Percentiles rank a stretch among this genome's conserved stretches.
Conservation (phyloP, 2,888 invertebrate species). For the Dione juno region DNA sequence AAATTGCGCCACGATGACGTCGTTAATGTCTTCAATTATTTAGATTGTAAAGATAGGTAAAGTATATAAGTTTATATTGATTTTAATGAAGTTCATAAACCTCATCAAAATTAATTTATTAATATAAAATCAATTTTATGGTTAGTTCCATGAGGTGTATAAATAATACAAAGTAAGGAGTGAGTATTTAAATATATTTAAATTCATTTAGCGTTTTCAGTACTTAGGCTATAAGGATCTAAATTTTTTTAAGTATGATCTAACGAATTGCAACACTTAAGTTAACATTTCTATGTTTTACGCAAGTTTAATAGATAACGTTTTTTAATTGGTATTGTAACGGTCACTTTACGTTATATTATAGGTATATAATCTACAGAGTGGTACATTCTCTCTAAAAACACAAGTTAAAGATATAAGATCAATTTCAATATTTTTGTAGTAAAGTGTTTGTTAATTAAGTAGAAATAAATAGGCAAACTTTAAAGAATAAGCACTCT, state of each 20-base stretch:
- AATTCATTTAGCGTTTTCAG: conserved; percentile 58
- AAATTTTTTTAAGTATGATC: conserved; percentile 54
- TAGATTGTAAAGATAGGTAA: no score
- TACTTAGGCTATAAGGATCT: conserved; percentile 56
- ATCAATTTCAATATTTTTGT: neutral
- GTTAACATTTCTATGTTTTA: conserved; percentile 48
- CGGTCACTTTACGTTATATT: conserved; percentile 34
- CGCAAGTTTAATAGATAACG: conserved; percentile 28
- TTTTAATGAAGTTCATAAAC: no score
- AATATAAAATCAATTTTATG: no score
- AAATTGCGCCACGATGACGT: no score
- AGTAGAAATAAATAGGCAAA: neutral
- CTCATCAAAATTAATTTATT: no score
- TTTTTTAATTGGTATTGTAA: conserved; percentile 37
- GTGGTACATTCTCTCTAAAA: conserved; percentile 63
- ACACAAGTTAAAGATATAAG: conserved; percentile 3
- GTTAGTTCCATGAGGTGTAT: neutral
- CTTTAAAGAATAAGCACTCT: neutral
- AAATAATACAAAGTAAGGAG: conserved; percentile 35
- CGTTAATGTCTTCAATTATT: no score
- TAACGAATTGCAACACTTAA: conserved; percentile 68
- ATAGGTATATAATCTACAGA: conserved; percentile 58
- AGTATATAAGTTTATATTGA: no score
- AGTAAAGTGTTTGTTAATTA: neutral
- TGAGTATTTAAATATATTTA: conserved; percentile 51